Conservation (phyloP, 2,797 vertebrate species). For the Coilia nasus region DNA sequence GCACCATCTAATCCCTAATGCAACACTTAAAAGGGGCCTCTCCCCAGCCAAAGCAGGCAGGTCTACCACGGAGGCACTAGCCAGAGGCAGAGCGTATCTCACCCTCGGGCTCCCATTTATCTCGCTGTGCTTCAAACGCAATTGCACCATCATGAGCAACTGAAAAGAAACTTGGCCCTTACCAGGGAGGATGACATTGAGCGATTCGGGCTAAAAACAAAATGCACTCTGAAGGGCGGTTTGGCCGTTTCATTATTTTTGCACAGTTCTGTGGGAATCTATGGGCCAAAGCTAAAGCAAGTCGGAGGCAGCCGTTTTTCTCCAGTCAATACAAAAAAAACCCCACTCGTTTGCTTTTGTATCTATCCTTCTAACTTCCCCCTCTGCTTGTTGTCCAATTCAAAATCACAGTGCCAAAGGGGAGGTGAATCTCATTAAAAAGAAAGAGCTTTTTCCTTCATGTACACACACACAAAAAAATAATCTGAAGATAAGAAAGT, state of each 20-base stretch:
- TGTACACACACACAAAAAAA: background rate
- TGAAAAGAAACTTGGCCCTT: background rate
- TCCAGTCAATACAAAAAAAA: background rate
- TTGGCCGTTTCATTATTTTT: background rate
- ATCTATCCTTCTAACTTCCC: background rate
- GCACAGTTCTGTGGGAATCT: background rate
- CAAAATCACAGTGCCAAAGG: background rate
- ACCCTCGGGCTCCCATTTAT: background rate
- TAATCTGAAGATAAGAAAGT: background rate
- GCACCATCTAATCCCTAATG: slow-evolving; percentile 62
- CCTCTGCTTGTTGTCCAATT: background rate
- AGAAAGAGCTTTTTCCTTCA: background rate
- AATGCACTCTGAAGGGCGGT: background rate
- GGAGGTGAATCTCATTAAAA: background rate
- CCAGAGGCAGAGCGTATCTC: background rate
- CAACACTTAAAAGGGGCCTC: slow-evolving; percentile 51
- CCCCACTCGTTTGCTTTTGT: background rate
- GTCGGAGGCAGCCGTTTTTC: background rate
- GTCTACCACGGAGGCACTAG: background rate
- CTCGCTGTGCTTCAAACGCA: slow-evolving; percentile 1
- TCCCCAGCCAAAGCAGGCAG: background rate
- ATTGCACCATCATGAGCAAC: background rate
- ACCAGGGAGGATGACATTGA: background rate
- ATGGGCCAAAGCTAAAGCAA: background rate
- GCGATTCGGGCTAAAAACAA: background rate